Percentiles rank a stretch among this genome's conserved stretches.
phyloP scores from a whole-genome alignment of 1,140 invertebrate species.

The Chrysopa pallens region DNA sequence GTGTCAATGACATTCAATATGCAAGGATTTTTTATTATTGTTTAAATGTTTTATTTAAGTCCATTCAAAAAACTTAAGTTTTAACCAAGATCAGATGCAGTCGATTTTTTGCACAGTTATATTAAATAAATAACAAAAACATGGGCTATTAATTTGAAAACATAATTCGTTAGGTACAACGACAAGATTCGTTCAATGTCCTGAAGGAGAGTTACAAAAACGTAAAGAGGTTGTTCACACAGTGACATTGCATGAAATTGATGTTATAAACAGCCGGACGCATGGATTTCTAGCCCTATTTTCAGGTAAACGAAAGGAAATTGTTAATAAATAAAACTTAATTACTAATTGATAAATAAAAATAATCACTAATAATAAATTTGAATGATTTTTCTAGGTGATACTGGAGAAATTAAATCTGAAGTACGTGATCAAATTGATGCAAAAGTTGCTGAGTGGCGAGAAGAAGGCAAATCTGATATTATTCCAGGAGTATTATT shows the following conservation, averaged over 20 bases:
- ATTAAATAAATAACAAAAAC: too few relatives aligned
- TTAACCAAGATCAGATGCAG: too few relatives aligned
- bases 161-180: slow-evolving; percentile 16
- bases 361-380: background rate
- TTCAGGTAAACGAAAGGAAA: slow-evolving; percentile 41
- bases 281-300: slow-evolving; percentile 96
- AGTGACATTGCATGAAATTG: slow-evolving; percentile 95
- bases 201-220: slow-evolving; percentile 96
- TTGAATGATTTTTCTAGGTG: slow-evolving; percentile 34
- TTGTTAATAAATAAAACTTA: too few relatives aligned
- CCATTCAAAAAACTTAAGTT: too few relatives aligned
- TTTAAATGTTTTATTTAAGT: too few relatives aligned
- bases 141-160: too few relatives aligned
- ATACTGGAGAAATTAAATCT: slow-evolving; percentile 96
- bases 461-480: slow-evolving; percentile 97
- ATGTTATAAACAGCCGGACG: slow-evolving; percentile 93
- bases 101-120: too few relatives aligned
- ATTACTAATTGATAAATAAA: too few relatives aligned
- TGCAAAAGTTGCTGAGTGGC: slow-evolving; percentile 94
- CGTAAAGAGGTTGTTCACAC: slow-evolving; percentile 98
- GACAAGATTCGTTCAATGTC: slow-evolving; percentile 92
- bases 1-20: too few relatives aligned
- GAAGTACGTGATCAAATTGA: slow-evolving; percentile 98
- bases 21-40: too few relatives aligned
- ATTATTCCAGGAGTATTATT: slow-evolving; percentile 93